Percentiles rank a stretch among this genome's conserved stretches.
Conservation (phyloP, 2,113 vertebrate genomes). For the Pelusios castaneus region DNA sequence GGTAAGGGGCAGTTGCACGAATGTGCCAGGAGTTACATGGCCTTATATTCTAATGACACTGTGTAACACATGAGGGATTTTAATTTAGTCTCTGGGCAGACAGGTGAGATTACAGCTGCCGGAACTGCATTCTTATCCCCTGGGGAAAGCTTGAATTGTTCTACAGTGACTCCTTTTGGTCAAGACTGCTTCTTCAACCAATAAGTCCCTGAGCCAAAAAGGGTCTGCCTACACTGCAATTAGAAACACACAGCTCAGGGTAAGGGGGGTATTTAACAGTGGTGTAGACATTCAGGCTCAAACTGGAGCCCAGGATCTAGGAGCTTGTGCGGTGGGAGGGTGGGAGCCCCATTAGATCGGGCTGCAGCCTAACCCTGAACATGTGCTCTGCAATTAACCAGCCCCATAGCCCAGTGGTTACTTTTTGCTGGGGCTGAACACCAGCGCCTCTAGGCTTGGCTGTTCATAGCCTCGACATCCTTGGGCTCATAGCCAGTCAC, state of each 20-base stretch:
- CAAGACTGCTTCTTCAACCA: not conserved
- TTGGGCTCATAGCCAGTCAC: too few species aligned
- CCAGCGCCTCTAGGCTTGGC: too few species aligned
- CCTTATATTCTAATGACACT: not conserved
- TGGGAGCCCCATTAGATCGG: not conserved
- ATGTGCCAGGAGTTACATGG: not conserved
- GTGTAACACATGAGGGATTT: not conserved
- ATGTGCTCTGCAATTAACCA: not conserved
- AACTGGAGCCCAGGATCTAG: too few species aligned
- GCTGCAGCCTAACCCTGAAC: not conserved
- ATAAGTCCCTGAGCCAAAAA: not conserved
- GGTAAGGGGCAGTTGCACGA: fast-evolving
- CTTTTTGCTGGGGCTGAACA: too few species aligned
- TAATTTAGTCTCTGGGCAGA: not conserved
- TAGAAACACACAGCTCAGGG: not conserved
- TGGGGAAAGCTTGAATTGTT: not conserved
- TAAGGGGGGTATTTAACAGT: too few species aligned
- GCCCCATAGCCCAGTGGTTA: not conserved
- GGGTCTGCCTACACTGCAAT: not conserved
- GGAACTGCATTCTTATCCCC: not conserved
- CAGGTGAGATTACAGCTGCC: not conserved
- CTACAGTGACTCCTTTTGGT: not conserved
- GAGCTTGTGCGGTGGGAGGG: not conserved
- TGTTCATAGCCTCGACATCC: too few species aligned
- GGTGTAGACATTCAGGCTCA: too few species aligned